A percentile compares a stretch with the other conserved stretches of the same genome.
phyloP scores from a whole-genome alignment of 1,140 invertebrate species.

The Formica selysi region DNA sequence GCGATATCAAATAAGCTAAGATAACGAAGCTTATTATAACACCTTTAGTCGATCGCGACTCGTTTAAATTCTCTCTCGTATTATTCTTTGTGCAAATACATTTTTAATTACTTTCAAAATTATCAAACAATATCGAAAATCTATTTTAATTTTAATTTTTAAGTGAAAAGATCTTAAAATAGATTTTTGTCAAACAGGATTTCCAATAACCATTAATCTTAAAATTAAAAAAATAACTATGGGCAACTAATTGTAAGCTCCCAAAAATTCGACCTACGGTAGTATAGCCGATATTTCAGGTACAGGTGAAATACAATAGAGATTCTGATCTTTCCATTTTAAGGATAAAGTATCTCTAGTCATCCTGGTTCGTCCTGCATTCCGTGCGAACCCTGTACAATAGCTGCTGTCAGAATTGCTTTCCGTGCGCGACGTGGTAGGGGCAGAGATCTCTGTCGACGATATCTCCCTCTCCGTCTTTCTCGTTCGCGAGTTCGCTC shows the following conservation, averaged over 20 bases:
- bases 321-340: background rate
- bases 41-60: background rate
- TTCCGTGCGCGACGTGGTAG: constrained; percentile 21
- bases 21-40: background rate
- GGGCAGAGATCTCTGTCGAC: constrained; percentile 46
- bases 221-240: background rate
- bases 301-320: too few relatives aligned
- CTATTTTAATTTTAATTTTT: background rate
- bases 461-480: constrained; percentile 43
- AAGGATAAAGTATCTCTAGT: background rate
- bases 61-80: background rate
- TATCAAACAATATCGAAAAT: background rate
- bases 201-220: background rate
- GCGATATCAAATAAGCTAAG: background rate
- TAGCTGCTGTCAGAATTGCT: constrained; percentile 36
- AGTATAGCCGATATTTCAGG: background rate
- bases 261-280: background rate
- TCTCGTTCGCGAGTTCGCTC: constrained; percentile 16
- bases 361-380: background rate
- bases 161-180: background rate
- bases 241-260: background rate
- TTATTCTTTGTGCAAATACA: background rate
- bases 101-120: background rate
- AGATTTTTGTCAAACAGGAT: background rate
- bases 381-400: constrained; percentile 24